These are phyloP conservation scores for Limnephilus auricula DNA, from an alignment of 2,888 invertebrate genomes.

Conservation along the genomic window DNA sequence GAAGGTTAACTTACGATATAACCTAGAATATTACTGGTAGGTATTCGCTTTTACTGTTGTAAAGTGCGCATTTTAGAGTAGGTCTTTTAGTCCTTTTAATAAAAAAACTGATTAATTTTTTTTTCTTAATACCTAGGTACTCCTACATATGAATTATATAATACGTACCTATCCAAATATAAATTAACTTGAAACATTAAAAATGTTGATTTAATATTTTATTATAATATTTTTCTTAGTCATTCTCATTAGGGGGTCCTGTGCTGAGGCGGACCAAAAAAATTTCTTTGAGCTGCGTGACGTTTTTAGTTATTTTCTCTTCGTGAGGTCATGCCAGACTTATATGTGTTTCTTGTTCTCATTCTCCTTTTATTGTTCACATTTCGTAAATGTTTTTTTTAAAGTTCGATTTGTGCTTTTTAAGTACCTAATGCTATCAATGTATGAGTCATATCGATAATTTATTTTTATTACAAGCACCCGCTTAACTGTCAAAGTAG, in stretches of 20 bases:
- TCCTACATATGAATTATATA: too few species aligned
- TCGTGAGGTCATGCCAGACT: neutral
- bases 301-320: neutral
- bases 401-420: too few species aligned
- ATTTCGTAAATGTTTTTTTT: too few species aligned
- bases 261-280: neutral
- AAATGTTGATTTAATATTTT: neutral
- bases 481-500: too few species aligned
- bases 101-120: too few species aligned
- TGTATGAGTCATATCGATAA: too few species aligned
- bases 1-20: neutral
- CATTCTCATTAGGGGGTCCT: neutral
- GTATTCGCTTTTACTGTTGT: neutral
- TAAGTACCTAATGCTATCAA: too few species aligned
- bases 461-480: too few species aligned
- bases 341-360: neutral
- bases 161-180: too few species aligned
- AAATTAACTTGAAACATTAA: neutral
- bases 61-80: neutral
- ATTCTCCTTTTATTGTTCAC: neutral
- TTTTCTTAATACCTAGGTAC: too few species aligned
- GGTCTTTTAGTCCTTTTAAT: too few species aligned
- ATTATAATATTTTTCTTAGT: neutral
- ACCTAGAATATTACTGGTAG: neutral
- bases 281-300: neutral